Conservation (phyloP, 2,888 invertebrate genomes). For the Thysanoteuthis rhombus region DNA sequence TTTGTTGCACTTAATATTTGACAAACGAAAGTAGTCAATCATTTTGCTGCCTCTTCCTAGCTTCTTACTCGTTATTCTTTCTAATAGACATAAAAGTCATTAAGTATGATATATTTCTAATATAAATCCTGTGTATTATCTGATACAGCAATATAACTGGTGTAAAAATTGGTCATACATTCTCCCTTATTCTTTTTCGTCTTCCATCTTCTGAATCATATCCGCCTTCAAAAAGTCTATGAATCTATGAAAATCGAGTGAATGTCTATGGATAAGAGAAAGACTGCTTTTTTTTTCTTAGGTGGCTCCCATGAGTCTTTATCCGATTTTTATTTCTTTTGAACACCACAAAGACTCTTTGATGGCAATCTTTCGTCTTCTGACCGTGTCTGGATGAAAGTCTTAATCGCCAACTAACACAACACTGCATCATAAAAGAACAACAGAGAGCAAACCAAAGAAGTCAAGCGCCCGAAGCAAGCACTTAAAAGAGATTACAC, state of each 20-base stretch:
- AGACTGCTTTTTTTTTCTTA: not conserved
- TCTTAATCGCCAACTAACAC: not conserved
- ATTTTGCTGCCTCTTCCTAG: too few species aligned
- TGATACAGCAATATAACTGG: too few species aligned
- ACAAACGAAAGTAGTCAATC: too few species aligned
- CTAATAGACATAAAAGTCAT: too few species aligned
- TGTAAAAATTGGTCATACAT: too few species aligned
- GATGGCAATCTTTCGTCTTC: not conserved
- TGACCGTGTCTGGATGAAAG: not conserved
- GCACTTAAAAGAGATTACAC: not conserved
- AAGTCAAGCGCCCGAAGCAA: not conserved
- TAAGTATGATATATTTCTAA: too few species aligned
- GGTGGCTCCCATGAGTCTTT: not conserved
- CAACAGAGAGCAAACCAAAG: not conserved
- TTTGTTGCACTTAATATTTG: too few species aligned
- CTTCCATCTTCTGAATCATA: too few species aligned
- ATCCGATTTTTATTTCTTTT: not conserved
- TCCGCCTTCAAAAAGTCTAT: too few species aligned
- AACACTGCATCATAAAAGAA: not conserved
- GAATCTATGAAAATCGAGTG: not conserved
- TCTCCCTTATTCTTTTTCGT: too few species aligned
- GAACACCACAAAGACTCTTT: not conserved
- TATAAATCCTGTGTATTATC: too few species aligned
- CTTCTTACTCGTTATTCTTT: too few species aligned
- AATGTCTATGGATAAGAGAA: not conserved